Evolutionary conservation across 1,140 invertebrate genomes (phyloP).

Genomic region (Contarinia nasturtii): DNA sequence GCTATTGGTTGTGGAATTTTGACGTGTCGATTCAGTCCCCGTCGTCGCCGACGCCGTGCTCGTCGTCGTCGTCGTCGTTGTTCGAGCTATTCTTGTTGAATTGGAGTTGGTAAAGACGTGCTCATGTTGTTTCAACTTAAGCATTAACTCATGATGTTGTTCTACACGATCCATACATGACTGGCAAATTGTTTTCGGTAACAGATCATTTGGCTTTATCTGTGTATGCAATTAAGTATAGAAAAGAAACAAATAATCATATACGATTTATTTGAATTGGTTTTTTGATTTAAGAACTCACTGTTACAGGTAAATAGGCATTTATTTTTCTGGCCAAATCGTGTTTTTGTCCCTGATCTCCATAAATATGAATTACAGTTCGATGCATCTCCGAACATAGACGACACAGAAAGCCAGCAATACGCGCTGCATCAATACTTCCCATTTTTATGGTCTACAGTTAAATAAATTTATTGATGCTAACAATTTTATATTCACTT

Average conservation of each 20-base stretch:
- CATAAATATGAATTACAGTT: constrained; percentile 57
- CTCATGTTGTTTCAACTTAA: constrained; percentile 25
- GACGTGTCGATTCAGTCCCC: too few relatives aligned
- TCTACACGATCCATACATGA: constrained; percentile 45
- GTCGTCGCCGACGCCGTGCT: too few relatives aligned
- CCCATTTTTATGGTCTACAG: constrained; percentile 33
- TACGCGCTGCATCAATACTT: constrained; percentile 50
- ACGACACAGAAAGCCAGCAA: constrained; percentile 58
- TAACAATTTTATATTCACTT: too few relatives aligned
- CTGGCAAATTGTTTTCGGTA: constrained; percentile 54
- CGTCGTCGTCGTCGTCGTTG: too few relatives aligned
- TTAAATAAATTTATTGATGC: too few relatives aligned
- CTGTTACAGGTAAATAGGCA: constrained; percentile 52
- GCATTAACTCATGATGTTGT: constrained; percentile 44
- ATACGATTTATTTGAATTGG: too few relatives aligned
- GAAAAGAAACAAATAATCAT: too few relatives aligned
- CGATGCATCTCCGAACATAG: constrained; percentile 62
- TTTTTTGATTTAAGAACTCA: constrained; percentile 26
- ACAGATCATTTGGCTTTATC: constrained; percentile 47
- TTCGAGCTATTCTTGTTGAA: too few relatives aligned
- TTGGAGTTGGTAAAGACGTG: not conserved
- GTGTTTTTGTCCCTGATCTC: constrained; percentile 48
- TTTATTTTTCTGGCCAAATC: constrained; percentile 55
- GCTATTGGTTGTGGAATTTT: too few relatives aligned
- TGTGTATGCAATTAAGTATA: constrained; percentile 23